phyloP scores from a whole-genome alignment of 2,113 vertebrate species.

The Centropus unirufus region DNA sequence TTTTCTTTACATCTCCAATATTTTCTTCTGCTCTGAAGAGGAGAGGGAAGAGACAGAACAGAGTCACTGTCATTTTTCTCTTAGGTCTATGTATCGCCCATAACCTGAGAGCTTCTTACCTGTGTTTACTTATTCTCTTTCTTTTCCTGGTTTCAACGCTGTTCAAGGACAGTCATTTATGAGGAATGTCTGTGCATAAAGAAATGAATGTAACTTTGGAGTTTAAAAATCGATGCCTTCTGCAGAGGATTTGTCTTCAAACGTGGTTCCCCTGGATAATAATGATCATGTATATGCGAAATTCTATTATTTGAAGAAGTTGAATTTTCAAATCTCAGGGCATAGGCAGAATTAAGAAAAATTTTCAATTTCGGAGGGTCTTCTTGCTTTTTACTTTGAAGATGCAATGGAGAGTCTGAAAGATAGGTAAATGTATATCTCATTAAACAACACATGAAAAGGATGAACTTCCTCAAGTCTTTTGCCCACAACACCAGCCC shows the following conservation, averaged over 20 bases:
- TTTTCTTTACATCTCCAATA: background rate
- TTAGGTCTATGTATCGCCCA: background rate
- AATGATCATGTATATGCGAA: background rate
- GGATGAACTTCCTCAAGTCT: background rate
- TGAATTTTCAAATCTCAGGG: background rate
- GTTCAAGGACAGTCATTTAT: background rate
- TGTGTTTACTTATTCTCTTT: conserved; percentile 3
- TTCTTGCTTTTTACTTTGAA: background rate
- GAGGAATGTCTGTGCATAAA: background rate
- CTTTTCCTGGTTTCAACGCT: background rate
- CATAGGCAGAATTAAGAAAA: background rate
- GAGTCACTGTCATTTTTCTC: background rate
- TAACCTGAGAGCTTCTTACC: background rate
- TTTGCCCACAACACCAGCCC: background rate
- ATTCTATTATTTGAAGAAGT: background rate
- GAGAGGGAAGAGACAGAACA: background rate
- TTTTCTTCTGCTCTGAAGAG: background rate
- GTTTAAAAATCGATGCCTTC: background rate
- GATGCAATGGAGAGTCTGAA: background rate
- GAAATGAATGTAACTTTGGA: background rate
- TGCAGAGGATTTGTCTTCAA: background rate
- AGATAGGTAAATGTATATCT: background rate
- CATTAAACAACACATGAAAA: background rate
- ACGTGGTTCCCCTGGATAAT: background rate
- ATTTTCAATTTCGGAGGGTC: background rate